Percentiles rank a stretch among this genome's conserved stretches.
phyloP scores from a whole-genome alignment of 2,888 invertebrate genomes.

The Nomada ferruginata region DNA sequence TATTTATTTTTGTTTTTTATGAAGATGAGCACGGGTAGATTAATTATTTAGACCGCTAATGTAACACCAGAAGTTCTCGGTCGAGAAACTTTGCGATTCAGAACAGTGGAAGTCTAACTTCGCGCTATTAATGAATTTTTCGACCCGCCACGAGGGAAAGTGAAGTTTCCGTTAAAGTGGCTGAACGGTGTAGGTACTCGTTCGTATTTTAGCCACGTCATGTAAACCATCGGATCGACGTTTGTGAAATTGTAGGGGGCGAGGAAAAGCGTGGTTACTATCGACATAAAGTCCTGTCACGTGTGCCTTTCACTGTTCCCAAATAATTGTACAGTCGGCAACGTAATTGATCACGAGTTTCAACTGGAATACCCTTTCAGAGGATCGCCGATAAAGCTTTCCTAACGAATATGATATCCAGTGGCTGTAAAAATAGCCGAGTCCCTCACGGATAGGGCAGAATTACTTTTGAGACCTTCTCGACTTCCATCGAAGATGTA shows the following conservation, averaged over 20 bases:
- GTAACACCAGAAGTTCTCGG: neutral
- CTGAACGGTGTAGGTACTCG: neutral
- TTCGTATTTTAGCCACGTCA: slow-evolving; percentile 28
- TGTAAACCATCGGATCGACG: slow-evolving; percentile 24
- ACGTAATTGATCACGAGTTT: slow-evolving; percentile 34
- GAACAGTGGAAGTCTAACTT: neutral
- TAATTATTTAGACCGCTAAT: neutral
- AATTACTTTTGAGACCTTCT: no score
- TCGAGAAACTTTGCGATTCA: neutral
- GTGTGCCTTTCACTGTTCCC: slow-evolving; percentile 12
- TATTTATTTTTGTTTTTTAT: neutral
- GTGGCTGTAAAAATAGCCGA: neutral
- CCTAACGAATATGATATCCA: neutral
- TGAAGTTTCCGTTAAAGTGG: neutral
- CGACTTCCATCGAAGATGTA: no score
- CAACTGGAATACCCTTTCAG: neutral
- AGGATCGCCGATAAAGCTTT: neutral
- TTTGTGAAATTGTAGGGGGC: neutral
- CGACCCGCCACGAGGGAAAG: neutral
- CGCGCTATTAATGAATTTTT: slow-evolving; percentile 16
- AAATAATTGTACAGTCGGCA: slow-evolving; percentile 31
- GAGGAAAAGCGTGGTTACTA: neutral
- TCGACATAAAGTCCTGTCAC: slow-evolving; percentile 29
- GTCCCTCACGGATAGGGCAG: neutral
- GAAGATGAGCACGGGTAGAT: no score